phyloP scores from a whole-genome alignment of 2,888 invertebrate genomes.

The Margaritifera margaritifera region DNA sequence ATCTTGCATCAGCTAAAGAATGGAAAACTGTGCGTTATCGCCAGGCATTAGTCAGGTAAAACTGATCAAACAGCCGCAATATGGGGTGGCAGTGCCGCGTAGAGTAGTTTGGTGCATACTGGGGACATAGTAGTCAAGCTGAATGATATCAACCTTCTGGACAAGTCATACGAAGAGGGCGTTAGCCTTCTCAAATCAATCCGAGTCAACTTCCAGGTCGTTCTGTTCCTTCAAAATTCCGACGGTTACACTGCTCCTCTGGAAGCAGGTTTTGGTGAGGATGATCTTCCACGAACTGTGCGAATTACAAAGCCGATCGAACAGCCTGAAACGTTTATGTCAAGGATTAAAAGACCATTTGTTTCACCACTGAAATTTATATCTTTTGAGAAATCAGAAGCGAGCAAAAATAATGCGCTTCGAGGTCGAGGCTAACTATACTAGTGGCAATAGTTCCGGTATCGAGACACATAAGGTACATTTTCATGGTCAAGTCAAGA shows the following conservation, averaged over 20 bases:
- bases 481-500: too few species aligned
- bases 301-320: constrained; percentile 61
- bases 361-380: too few species aligned
- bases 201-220: constrained; percentile 54
- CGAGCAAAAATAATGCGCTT: too few species aligned
- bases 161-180: constrained; percentile 61
- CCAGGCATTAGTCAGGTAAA: constrained; percentile 64
- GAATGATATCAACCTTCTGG: constrained; percentile 62
- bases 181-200: constrained; percentile 58
- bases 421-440: too few species aligned
- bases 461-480: too few species aligned
- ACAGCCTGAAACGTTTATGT: constrained; percentile 50
- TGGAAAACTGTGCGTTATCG: neutral
- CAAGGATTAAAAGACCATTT: constrained; percentile 51
- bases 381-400: constrained; percentile 6
- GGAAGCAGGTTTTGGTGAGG: constrained; percentile 64
- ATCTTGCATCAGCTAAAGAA: neutral
- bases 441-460: too few species aligned
- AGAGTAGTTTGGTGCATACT: constrained; percentile 64
- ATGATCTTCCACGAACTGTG: constrained; percentile 62
- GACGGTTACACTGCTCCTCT: constrained; percentile 65
- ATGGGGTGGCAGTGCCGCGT: constrained; percentile 68
- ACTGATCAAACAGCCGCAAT: constrained; percentile 56
- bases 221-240: constrained; percentile 62
- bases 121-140: constrained; percentile 68